Evolutionary conservation across 2,113 vertebrate species (phyloP).

Genomic region (Larimichthys crocea): DNA sequence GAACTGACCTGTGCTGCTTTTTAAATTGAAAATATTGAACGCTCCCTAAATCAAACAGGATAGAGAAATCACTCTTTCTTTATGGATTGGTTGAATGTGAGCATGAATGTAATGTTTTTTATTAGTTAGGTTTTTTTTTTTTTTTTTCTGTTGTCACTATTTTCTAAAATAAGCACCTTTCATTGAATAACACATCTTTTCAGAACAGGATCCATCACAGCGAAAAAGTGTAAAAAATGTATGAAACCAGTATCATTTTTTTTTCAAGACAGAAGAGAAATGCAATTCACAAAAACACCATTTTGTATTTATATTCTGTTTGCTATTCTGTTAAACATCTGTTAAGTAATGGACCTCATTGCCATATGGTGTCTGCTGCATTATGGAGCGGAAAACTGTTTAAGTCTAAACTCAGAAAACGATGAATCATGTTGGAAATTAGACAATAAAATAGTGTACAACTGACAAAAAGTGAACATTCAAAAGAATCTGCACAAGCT

Average conservation of each 20-base stretch:
- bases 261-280: neutral
- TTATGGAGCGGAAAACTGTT: neutral
- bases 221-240: conserved; percentile 10
- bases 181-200: conserved; percentile 4
- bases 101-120: neutral
- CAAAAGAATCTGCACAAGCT: neutral
- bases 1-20: neutral
- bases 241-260: neutral
- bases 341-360: neutral
- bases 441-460: neutral
- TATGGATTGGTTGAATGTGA: neutral
- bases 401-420: neutral
- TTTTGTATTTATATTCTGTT: neutral
- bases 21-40: neutral
- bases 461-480: neutral
- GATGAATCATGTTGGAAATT: conserved; percentile 2
- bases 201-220: neutral
- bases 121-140: too few species aligned
- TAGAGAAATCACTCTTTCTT: neutral
- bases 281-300: neutral
- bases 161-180: conserved; percentile 15
- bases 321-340: conserved; percentile 14
- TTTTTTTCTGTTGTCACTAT: neutral
- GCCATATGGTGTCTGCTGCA: conserved; percentile 2
- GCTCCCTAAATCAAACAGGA: neutral